Conservation (phyloP, 1,140 invertebrate species). For the Halictus rubicundus region DNA sequence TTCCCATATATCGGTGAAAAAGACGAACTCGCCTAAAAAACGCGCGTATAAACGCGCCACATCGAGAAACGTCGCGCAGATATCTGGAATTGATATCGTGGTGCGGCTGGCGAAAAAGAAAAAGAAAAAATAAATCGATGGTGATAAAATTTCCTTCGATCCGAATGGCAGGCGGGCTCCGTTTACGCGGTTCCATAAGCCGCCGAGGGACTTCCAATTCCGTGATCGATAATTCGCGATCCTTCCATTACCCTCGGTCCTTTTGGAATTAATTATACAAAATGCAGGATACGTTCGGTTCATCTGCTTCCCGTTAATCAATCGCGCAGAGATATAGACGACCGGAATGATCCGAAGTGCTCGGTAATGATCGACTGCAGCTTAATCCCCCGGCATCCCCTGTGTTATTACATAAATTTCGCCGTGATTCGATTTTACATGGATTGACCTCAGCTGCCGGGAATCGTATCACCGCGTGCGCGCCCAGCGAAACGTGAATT, state of each 20-base stretch:
- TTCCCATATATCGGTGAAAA: constrained; percentile 2
- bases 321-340: not conserved
- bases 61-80: not conserved
- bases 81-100: constrained; percentile 10
- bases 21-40: constrained; percentile 12
- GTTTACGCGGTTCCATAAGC: not conserved
- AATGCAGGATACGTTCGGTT: not conserved
- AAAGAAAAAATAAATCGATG: constrained; percentile 35
- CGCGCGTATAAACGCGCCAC: not conserved
- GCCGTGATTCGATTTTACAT: not conserved
- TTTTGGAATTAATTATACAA: not conserved
- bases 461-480: not conserved
- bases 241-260: not conserved
- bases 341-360: constrained; percentile 5
- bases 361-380: not conserved
- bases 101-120: not conserved
- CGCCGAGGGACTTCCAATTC: not conserved
- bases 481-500: too few species aligned
- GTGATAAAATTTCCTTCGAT: constrained; percentile 17
- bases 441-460: not conserved
- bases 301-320: not conserved
- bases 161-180: not conserved
- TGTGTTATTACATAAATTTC: not conserved
- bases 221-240: not conserved
- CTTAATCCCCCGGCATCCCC: not conserved